A percentile compares a stretch with the other conserved stretches of the same genome.
Evolutionary conservation across 2,113 vertebrate species (phyloP).

Genomic region (Alligator mississippiensis): DNA sequence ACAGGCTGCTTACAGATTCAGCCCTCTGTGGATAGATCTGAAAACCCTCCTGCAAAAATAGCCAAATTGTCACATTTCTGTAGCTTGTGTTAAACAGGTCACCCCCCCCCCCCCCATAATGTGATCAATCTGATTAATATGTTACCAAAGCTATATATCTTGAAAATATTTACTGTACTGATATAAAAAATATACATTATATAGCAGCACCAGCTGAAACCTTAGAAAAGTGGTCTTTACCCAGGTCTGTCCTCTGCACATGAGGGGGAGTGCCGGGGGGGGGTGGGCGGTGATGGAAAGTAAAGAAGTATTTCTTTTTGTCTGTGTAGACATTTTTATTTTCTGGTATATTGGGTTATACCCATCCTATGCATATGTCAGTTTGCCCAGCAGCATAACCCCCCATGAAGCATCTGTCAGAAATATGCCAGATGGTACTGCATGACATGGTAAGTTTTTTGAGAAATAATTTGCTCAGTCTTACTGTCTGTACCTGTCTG

Average conservation of each 20-base stretch:
- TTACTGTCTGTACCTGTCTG: background rate
- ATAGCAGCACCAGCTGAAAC: background rate
- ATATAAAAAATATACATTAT: background rate
- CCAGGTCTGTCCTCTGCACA: background rate
- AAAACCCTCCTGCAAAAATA: background rate
- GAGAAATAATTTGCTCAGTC: background rate
- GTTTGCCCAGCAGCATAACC: background rate
- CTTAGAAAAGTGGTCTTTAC: background rate
- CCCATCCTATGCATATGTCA: rapidly evolving
- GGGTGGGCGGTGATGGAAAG: background rate
- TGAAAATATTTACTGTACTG: rapidly evolving
- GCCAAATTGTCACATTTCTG: conserved; percentile 12
- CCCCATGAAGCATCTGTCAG: background rate
- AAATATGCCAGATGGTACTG: background rate
- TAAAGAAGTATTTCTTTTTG: background rate
- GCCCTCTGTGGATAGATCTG: background rate
- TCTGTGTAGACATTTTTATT: background rate
- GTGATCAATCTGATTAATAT: background rate
- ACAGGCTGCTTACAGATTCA: background rate
- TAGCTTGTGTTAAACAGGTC: background rate
- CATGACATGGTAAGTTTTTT: background rate
- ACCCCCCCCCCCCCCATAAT: background rate
- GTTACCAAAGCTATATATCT: background rate
- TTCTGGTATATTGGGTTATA: no score
- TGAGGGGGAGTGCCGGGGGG: background rate